Evolutionary conservation across 2,113 vertebrate genomes (phyloP).

Genomic region (Oncorhynchus masou): DNA sequence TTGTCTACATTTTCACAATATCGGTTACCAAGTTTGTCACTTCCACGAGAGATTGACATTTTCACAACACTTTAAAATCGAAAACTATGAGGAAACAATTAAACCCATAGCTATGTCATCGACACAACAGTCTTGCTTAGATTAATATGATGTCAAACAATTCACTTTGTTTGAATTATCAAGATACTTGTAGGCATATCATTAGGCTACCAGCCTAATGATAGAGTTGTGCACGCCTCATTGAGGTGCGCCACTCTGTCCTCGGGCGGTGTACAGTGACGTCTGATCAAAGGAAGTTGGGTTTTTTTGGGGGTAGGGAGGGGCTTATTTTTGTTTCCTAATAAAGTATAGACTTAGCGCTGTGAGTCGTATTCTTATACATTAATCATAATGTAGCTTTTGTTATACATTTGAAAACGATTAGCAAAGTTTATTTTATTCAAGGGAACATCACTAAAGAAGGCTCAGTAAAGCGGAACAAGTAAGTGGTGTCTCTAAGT

Average conservation of each 20-base stretch:
- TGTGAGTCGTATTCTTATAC: constrained; percentile 22
- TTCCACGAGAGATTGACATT: too few species aligned
- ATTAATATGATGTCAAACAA: too few species aligned
- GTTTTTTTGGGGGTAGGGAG: constrained; percentile 27
- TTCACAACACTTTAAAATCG: too few species aligned
- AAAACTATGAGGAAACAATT: too few species aligned
- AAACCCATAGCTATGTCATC: too few species aligned
- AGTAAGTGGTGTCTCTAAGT: constrained; percentile 58
- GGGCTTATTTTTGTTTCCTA: constrained; percentile 56
- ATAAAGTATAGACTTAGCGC: constrained; percentile 54
- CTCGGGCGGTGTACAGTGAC: constrained; percentile 22
- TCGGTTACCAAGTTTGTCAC: too few species aligned
- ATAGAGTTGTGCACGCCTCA: neutral
- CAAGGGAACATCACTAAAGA: constrained; percentile 39
- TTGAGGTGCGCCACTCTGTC: too few species aligned
- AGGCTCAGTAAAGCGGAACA: constrained; percentile 77
- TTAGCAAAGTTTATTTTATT: constrained; percentile 5
- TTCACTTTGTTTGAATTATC: too few species aligned
- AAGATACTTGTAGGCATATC: too few species aligned
- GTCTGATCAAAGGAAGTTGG: constrained; percentile 43
- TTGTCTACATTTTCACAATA: too few species aligned
- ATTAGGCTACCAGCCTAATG: neutral
- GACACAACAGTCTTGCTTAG: too few species aligned
- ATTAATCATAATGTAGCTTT: constrained; percentile 50
- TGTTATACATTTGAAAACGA: neutral